Evolutionary conservation across 2,113 vertebrate genomes (phyloP).

Genomic region (Formicarius rufipectus): DNA sequence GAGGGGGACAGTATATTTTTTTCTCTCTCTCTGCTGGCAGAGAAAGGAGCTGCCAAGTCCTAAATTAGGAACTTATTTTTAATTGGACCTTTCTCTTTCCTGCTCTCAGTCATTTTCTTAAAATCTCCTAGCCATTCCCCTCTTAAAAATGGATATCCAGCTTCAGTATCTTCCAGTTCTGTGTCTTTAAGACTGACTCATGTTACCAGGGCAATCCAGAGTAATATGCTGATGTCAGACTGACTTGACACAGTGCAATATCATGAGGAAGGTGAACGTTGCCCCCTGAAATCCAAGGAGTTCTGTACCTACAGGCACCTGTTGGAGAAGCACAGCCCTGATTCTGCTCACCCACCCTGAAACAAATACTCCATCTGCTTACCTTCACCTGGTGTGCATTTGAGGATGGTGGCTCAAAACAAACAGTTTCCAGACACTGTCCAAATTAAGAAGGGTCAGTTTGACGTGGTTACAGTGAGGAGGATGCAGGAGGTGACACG

Average conservation of each 20-base stretch:
- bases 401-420: background rate
- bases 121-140: background rate
- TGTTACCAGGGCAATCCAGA: background rate
- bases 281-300: background rate
- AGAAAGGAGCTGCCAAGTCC: background rate
- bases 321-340: background rate
- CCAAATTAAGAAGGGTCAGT: background rate
- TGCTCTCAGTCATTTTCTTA: background rate
- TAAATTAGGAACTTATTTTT: background rate
- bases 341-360: background rate
- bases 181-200: background rate
- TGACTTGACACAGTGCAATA: background rate
- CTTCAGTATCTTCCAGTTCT: background rate
- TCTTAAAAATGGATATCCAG: background rate
- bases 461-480: background rate
- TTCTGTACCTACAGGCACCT: background rate
- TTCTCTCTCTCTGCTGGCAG: background rate
- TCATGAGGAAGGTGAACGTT: background rate
- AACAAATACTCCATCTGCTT: background rate
- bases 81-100: background rate
- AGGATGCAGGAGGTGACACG: rapidly evolving
- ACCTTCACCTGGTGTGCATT: background rate
- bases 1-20: background rate
- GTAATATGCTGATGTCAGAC: background rate
- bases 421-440: background rate